Conservation (phyloP, 2,888 invertebrate species). For the Campopleginae sp. region DNA sequence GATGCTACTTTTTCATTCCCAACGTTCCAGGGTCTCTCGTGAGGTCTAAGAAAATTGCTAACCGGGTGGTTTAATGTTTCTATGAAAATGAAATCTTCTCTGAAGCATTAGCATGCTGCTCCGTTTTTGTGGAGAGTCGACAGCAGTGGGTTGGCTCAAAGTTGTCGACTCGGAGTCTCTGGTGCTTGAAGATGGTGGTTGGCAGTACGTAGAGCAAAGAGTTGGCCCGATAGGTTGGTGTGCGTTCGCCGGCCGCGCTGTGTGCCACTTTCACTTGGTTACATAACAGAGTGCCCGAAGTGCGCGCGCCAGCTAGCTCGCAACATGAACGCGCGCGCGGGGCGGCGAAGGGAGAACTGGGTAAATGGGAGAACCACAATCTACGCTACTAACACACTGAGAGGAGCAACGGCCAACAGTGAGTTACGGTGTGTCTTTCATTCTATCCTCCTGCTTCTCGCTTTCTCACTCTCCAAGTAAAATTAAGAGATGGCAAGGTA, state of each 20-base stretch:
- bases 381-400: conserved; percentile 74
- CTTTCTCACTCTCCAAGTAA: conserved; percentile 11
- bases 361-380: conserved; percentile 84
- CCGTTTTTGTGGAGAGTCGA: conserved; percentile 5
- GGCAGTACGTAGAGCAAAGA: conserved; percentile 67
- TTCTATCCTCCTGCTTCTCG: conserved; percentile 42
- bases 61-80: neutral
- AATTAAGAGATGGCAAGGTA: conserved; percentile 18
- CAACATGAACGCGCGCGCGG: conserved; percentile 70
- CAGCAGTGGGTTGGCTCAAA: conserved; percentile 6
- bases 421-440: conserved; percentile 33
- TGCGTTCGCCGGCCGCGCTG: conserved; percentile 74
- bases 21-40: neutral
- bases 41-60: neutral
- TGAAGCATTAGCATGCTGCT: neutral
- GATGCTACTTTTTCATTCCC: neutral
- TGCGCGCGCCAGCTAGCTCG: conserved; percentile 73
- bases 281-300: conserved; percentile 80
- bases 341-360: conserved; percentile 81
- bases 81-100: neutral
- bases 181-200: conserved; percentile 58
- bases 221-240: conserved; percentile 74
- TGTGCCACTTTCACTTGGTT: conserved; percentile 84
- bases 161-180: conserved; percentile 40
- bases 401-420: conserved; percentile 43